Evolutionary conservation across 2,888 invertebrate species (phyloP).

Genomic region (Eupithecia subumbrata): DNA sequence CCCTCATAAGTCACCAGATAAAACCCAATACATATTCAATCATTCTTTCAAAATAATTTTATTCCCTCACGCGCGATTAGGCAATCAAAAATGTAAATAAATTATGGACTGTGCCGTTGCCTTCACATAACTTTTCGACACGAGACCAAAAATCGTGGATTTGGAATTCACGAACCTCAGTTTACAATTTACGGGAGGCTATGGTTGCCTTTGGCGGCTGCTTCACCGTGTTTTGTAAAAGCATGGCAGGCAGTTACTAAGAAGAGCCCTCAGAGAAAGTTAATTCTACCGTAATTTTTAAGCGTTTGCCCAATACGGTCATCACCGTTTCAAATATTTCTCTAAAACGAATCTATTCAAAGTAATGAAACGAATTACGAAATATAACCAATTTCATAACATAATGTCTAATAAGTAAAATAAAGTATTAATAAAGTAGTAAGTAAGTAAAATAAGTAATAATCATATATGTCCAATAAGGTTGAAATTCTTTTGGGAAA

Average conservation of each 20-base stretch:
- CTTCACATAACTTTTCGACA: background rate
- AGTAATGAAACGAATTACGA: too few relatives aligned
- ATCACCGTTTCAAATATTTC: too few relatives aligned
- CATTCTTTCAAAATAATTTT: slow-evolving; percentile 1
- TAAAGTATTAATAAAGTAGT: too few relatives aligned
- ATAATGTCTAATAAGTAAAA: too few relatives aligned
- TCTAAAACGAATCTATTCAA: too few relatives aligned
- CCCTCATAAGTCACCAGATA: background rate
- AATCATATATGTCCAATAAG: too few relatives aligned
- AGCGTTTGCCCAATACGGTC: too few relatives aligned
- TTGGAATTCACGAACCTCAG: background rate
- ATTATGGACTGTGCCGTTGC: background rate
- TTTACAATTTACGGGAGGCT: background rate
- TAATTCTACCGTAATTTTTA: too few relatives aligned
- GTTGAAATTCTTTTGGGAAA: too few relatives aligned
- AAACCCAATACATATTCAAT: slow-evolving; percentile 1
- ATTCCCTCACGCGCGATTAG: background rate
- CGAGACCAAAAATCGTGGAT: background rate
- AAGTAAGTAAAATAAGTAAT: too few relatives aligned
- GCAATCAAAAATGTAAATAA: slow-evolving; percentile 1
- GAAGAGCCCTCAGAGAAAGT: background rate
- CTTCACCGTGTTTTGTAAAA: background rate
- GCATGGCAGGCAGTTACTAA: too few relatives aligned
- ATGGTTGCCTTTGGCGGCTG: background rate
- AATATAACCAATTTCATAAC: too few relatives aligned